A percentile compares a stretch with the other conserved stretches of the same genome.
These are phyloP conservation scores for Heterodera schachtii DNA, from an alignment of 1,140 invertebrate genomes.

Conservation along the genomic window DNA sequence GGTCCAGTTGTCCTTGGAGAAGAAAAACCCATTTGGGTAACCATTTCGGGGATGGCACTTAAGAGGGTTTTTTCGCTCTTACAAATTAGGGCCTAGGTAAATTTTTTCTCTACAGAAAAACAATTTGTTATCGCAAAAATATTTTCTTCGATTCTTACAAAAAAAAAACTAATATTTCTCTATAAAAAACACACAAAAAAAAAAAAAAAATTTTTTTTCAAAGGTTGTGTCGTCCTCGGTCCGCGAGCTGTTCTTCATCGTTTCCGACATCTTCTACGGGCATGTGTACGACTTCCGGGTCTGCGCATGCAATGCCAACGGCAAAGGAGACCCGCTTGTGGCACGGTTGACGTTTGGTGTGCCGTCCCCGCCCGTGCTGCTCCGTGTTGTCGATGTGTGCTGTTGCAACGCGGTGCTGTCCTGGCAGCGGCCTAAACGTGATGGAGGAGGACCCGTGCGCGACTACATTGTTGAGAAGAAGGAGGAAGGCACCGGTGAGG, in stretches of 20 bases:
- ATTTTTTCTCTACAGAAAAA: too few species aligned
- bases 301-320: slow-evolving; percentile 94
- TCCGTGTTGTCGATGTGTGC: slow-evolving; percentile 87
- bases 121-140: too few species aligned
- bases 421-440: slow-evolving; percentile 88
- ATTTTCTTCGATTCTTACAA: too few species aligned
- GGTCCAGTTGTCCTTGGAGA: neutral
- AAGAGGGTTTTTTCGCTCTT: too few species aligned
- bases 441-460: slow-evolving; percentile 90
- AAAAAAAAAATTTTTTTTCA: too few species aligned
- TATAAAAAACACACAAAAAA: too few species aligned
- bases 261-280: slow-evolving; percentile 89
- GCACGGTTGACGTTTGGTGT: slow-evolving; percentile 94
- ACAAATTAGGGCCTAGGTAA: too few species aligned
- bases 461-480: slow-evolving; percentile 96
- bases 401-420: slow-evolving; percentile 95
- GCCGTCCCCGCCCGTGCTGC: slow-evolving; percentile 85
- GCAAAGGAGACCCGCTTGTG: slow-evolving; percentile 85
- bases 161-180: too few species aligned
- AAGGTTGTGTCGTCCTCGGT: slow-evolving; percentile 58
- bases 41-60: too few species aligned
- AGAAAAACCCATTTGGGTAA: slow-evolving; percentile 13
- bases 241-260: slow-evolving; percentile 79
- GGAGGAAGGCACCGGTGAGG: slow-evolving; percentile 71
- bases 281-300: slow-evolving; percentile 95